Evolutionary conservation across 1,140 invertebrate species (phyloP), one percentile per base, ranked within the genome.

Genomic region (Drosophila sproati): DNA sequence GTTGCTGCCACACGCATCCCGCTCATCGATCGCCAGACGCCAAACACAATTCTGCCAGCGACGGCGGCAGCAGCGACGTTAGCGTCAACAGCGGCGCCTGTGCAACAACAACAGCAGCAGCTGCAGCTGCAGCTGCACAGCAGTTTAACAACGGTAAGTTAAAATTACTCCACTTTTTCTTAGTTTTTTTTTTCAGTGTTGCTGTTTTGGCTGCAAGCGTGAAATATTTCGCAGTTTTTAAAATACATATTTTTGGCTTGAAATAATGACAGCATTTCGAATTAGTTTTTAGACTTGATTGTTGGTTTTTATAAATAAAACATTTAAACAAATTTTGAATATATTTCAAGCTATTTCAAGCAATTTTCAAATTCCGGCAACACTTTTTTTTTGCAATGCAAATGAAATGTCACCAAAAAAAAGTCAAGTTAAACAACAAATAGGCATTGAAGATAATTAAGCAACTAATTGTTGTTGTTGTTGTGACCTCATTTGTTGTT

Each of bases 131-230:
- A 57, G 74, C 32, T 55, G 45, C 29, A 20, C 52, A 69, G 66
- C 77, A 91, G 86, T 62, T 85, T 82, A 91, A 66, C 88, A 64
- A 86, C 86, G 86, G 86, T 90, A 76, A 90, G 85, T 86, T 67
- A 51, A 43, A 43, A 43, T 3, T 10, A n/a, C 39, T 43, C 2
- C 8, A 41, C 39, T 41, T 39, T 39, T 39, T 41, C 20, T 10
- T 10, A 41, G 8, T 34, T 2, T 4, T 41, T 3, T 41, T 8
- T 43, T 1, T n/a, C 1, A 43, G 6, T 41, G 39, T 39, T 7
- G 37, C 37, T 3, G 10, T 43, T 43, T n/a, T 43, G 3, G 39
- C 39, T 43, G 3, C 7, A 8, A 41, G 39, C 39, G 20, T 20
- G 20, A 20, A 20, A 20, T 20, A 20, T 20, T 20, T 20, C 20